phyloP scores from a whole-genome alignment of 2,888 invertebrate genomes.

The Bunonema sp. region DNA sequence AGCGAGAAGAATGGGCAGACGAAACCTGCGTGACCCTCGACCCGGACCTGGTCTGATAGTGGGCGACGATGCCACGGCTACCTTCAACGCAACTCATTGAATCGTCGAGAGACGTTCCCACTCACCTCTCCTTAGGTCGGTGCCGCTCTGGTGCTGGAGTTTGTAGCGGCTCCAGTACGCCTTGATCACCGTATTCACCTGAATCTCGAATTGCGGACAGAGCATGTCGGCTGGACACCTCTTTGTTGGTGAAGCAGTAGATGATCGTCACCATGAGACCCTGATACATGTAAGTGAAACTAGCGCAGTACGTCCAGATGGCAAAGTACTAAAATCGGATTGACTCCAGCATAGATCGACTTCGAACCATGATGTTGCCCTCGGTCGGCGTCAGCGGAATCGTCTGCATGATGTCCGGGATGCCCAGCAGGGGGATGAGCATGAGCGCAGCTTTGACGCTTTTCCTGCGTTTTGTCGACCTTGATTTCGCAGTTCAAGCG shows the following conservation, averaged over 20 bases:
- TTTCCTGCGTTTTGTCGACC: too few species aligned
- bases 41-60: slow-evolving; percentile 25
- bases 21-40: not conserved
- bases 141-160: slow-evolving; percentile 29
- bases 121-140: slow-evolving; percentile 31
- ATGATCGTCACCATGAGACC: slow-evolving; percentile 50
- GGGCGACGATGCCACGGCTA: slow-evolving; percentile 32
- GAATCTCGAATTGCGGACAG: slow-evolving; percentile 1
- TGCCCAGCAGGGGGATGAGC: slow-evolving; percentile 49
- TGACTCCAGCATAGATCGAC: too few species aligned
- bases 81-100: too few species aligned
- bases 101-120: too few species aligned
- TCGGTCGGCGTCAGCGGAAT: slow-evolving; percentile 45
- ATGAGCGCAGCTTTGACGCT: slow-evolving; percentile 50
- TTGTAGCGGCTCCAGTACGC: slow-evolving; percentile 32
- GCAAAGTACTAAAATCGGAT: slow-evolving; percentile 43
- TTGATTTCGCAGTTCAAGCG: too few species aligned
- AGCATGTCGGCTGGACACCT: slow-evolving; percentile 36
- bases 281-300: slow-evolving; percentile 49
- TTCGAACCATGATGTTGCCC: slow-evolving; percentile 41
- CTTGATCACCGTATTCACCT: slow-evolving; percentile 36
- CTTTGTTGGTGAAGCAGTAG: slow-evolving; percentile 50
- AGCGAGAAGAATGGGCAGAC: too few species aligned
- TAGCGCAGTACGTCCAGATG: slow-evolving; percentile 45
- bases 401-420: slow-evolving; percentile 50